Evolutionary conservation across 2,113 vertebrate species (phyloP).

Genomic region (Xiphias gladius): DNA sequence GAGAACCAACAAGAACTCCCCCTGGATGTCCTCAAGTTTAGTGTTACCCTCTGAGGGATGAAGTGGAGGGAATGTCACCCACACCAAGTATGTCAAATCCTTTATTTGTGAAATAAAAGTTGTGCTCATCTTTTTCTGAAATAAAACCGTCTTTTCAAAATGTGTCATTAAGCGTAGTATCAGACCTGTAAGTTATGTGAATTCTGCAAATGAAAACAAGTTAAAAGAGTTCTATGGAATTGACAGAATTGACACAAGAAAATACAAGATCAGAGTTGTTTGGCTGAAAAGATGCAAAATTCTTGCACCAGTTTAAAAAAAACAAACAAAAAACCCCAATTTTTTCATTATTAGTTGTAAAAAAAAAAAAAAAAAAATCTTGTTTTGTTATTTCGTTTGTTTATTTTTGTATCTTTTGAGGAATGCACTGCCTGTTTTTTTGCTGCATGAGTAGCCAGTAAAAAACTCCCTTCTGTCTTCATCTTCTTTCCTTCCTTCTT

Average conservation of each 20-base stretch:
- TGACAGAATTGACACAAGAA: neutral
- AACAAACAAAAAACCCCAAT: too few relatives aligned
- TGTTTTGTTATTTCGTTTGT: neutral
- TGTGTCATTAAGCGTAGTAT: neutral
- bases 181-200: neutral
- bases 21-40: conserved; percentile 42
- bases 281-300: neutral
- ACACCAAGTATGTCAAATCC: neutral
- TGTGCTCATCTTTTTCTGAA: neutral
- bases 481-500: neutral
- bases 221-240: neutral
- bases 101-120: neutral
- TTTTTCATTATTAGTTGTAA: neutral
- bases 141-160: neutral
- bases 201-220: conserved; percentile 5
- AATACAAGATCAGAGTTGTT: neutral
- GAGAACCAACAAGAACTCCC: conserved; percentile 20
- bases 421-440: neutral
- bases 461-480: neutral
- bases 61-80: conserved; percentile 10
- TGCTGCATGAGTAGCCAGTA: neutral
- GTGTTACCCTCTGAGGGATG: conserved; percentile 34
- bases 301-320: neutral
- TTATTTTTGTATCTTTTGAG: conserved; percentile 5
- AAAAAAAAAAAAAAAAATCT: neutral